Evolutionary conservation across 2,113 vertebrate genomes (phyloP), one percentile per base, ranked within the genome.

Genomic region (Etheostoma cragini): DNA sequence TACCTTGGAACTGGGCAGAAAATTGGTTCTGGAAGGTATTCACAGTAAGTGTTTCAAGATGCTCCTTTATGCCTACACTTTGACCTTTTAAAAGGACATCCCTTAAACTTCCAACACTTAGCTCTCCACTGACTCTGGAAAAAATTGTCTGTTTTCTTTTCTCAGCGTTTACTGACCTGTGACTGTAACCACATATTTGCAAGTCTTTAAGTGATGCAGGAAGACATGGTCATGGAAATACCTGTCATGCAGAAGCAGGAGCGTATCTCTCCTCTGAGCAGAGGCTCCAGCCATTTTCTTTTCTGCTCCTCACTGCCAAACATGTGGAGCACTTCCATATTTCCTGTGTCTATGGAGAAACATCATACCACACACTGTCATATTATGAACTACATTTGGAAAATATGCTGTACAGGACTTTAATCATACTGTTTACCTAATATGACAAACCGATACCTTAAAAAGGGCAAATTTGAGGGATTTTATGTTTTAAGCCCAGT

Each of bases 191-290:
- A 38, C n/a, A 6, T 15, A 15, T 65, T 30, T 56, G 6, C 63
- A 74, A 38, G 2, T n/a, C n/a, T 22, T 24, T 22, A 30, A 19
- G 14, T 47, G 52, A 45, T 10, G 14, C 17, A 68, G 38, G 49
- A 24, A 16, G 22, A 66, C 14, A 12, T 1, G 3, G 26, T 15
- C 8, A 14, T n/a, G 11, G 19, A 47, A 4, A 13, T 92, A 99
- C 97, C 98, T 90, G 98, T 98, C 98, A 99, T 99, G 76, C 98
- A 99, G 95, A 99, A 99, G 88, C 96, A 97, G 80, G 98, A 99
- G 69, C 93, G 90, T 15, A 98, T 98, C 70, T 95, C 95, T 70
- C 97, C 98, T 67, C 89, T 87, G 5, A 99, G 96, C 21, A 99
- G 96, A 82, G 97, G 97, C 81, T 99, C 95, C 80, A 99, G 92